Base-by-base conservation (phyloP, 2,113 vertebrate species). In the Neoarius graeffei region DNA sequence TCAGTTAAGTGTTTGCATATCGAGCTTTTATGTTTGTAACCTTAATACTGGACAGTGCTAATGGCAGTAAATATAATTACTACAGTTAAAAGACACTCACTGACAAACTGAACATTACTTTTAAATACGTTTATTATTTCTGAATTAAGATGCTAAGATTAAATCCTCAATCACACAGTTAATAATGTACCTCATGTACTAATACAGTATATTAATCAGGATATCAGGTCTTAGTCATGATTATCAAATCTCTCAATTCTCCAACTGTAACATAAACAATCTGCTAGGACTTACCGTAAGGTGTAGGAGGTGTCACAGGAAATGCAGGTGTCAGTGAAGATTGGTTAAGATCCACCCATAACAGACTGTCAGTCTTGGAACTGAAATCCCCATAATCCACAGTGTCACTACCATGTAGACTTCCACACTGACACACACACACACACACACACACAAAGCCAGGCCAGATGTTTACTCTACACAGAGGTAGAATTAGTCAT, bases 271-370 rank as follows among this genome's bases (percentile, higher is more conserved):
- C 35, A 62, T 23, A 83, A 54, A 56, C 13, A 42, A 60, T 42
- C 20, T n/a, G 50, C 7, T 80, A 42, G 59, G 17, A 56, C 94
- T 96, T 94, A 99, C 98, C 95, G 0, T 97, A 97, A 0, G 96
- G 93, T 0, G 96, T 96, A 27, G 95, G 95, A 15, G 97, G 96
- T 77, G 96, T 96, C 87, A 97, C 93, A 0, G 97, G 96, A 93
- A 97, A 97, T 15, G 93, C 91, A 1, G 97, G 96, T 5, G 96
- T 97, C 0, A 94, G 57, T 1, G 95, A 93, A 54, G 93, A 42
- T 4, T 91, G 8, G 88, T 95, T 93, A 57, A 88, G 91, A 35
- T 91, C 92, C 2, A 87, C 92, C 90, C 93, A 89, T 85, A 60
- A 48, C 27, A 90, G 83, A 25, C 92, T 88, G 27, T 95, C 91